phyloP scores from a whole-genome alignment of 2,113 vertebrate species.

The Thalassoma bifasciatum region DNA sequence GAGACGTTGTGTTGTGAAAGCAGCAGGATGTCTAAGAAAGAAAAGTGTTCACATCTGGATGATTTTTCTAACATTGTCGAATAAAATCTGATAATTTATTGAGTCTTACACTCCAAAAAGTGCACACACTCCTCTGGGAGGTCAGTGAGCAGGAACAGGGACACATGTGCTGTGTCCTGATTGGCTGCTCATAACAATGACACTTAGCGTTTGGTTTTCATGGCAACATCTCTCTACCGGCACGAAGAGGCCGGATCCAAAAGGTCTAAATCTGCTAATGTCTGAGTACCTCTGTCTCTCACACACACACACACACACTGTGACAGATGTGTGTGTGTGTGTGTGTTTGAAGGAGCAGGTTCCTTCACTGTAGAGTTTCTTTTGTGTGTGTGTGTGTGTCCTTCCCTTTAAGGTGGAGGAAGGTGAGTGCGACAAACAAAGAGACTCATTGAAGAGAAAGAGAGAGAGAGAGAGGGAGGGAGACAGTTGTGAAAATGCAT shows the following conservation, averaged over 20 bases:
- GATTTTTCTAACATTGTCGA: not conserved
- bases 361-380: constrained; percentile 30
- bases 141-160: not conserved
- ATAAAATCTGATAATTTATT: too few species aligned
- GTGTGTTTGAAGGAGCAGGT: constrained; percentile 69
- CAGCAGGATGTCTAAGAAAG: too few species aligned
- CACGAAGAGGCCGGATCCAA: constrained; percentile 73
- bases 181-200: constrained; percentile 70
- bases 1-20: too few species aligned
- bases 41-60: too few species aligned
- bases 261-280: constrained; percentile 73
- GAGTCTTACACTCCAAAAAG: not conserved
- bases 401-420: constrained; percentile 67
- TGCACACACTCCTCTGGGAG: constrained; percentile 17
- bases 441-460: constrained; percentile 56
- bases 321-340: constrained; percentile 35
- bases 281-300: constrained; percentile 35
- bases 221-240: constrained; percentile 52
- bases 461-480: constrained; percentile 18
- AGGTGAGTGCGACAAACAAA: constrained; percentile 73
- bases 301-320: not conserved
- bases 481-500: constrained; percentile 62
- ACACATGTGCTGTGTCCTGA: constrained; percentile 46
- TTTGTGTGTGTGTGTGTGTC: constrained; percentile 31
- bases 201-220: constrained; percentile 69